Base-by-base conservation (phyloP, 1,140 invertebrate genomes). In the Camponotus floridanus region DNA sequence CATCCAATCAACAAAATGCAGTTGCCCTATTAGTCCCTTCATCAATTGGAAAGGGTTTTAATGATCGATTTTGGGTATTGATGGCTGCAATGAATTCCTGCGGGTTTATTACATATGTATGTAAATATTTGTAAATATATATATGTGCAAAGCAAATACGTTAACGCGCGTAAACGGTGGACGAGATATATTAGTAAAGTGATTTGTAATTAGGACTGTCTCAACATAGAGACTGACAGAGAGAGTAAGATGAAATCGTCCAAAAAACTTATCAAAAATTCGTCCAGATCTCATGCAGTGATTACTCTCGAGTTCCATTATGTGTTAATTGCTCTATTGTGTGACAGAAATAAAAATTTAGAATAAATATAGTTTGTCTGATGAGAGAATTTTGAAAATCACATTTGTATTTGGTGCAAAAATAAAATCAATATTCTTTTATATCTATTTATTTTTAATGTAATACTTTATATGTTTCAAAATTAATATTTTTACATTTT, bases 71-170 rank as follows among this genome's bases (percentile, higher is more conserved):
- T 87, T 89, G 89, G 87, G 79, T 86, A 88, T 59, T 71, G 67
- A 84, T 61, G 70, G 73, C 71, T 88, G 67, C 64, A 89, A 92
- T 92, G 86, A 65, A 88, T 86, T 86, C 86, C 81, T 86, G 89
- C 90, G 91, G 90, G 91, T 91, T 90, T 91, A 93, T 89, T 91
- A 86, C 73, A 85, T 87, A 80, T 76, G 70, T 83, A 70, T 94
- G 93, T 94, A 94, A 94, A 94, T 94, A 94, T 81, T 91, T 94
- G 94, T 94, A 94, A 92, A 94, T 94, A 94, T 90, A 85, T 86
- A 85, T 91, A 91, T 90, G 85, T 93, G 90, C 88, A 91, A 88
- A 91, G 62, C 71, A 85, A 88, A 86, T 67, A 79, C 79, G 61
- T 90, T 64, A 51, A 73, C 73, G 85, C 73, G 85, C 45, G 81